A percentile compares a stretch with the other conserved stretches of the same genome.
Conservation (phyloP, 2,113 vertebrate species). For the Erinaceus europaeus region DNA sequence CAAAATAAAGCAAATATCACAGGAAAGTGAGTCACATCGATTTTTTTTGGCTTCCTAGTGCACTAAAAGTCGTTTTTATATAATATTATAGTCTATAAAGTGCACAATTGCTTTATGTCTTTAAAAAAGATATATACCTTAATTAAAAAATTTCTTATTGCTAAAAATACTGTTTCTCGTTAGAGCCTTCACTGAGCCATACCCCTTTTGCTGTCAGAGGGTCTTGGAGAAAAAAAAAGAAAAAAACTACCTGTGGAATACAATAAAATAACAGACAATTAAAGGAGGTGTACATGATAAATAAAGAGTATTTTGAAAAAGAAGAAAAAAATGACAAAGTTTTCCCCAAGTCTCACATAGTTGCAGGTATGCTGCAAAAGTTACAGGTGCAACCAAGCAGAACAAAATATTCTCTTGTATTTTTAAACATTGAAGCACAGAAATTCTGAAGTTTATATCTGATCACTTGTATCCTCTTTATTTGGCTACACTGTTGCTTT, state of each 20-base stretch:
- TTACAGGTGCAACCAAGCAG: not conserved
- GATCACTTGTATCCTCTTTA: conserved; percentile 57
- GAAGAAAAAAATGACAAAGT: not conserved
- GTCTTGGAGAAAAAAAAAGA: not conserved
- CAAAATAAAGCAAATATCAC: too few species aligned
- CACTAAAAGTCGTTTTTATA: not conserved
- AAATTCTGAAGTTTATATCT: conserved; percentile 27
- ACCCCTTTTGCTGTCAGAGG: not conserved
- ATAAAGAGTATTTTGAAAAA: not conserved
- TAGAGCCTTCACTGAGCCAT: not conserved
- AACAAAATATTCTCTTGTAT: not conserved
- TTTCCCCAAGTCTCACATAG: not conserved
- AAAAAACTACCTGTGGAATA: not conserved
- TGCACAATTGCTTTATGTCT: not conserved
- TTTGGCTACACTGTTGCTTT: not conserved
- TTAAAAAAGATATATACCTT: not conserved
- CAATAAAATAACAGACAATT: too few species aligned
- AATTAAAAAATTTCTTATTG: not conserved
- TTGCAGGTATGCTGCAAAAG: not conserved
- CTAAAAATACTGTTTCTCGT: not conserved
- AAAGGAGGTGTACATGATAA: not conserved
- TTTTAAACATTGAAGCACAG: not conserved
- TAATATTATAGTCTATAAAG: not conserved
- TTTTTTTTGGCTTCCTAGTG: not conserved
- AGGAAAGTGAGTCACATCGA: not conserved